Conservation (phyloP, 2,113 vertebrate species). For the Alces alces region DNA sequence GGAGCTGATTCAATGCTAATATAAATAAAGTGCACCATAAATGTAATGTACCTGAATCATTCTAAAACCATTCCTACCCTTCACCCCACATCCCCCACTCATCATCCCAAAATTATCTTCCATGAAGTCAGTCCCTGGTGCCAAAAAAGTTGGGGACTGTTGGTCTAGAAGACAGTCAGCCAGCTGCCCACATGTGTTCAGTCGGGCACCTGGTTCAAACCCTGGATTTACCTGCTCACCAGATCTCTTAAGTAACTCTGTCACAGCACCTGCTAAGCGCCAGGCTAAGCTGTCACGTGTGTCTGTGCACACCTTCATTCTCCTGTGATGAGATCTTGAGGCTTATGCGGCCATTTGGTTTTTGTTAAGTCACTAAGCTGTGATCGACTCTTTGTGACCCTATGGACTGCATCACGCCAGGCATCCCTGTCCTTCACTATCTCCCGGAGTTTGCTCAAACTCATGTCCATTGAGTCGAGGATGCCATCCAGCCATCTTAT, state of each 20-base stretch:
- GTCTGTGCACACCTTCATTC: background rate
- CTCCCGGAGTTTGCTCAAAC: background rate
- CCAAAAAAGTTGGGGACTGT: background rate
- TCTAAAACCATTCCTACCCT: background rate
- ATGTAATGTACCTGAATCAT: background rate
- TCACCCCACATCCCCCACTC: background rate
- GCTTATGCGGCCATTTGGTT: background rate
- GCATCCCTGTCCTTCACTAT: background rate
- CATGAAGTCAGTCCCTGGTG: background rate
- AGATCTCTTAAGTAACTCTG: background rate
- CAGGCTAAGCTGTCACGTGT: rapidly evolving
- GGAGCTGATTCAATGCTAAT: background rate
- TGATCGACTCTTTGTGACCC: background rate
- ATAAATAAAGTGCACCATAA: background rate
- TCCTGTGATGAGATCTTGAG: rapidly evolving
- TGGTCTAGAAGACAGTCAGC: background rate
- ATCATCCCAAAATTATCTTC: background rate
- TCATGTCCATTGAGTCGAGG: background rate
- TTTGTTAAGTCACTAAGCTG: background rate
- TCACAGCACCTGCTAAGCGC: too few relatives aligned
- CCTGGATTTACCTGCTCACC: background rate
- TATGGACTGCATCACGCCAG: background rate
- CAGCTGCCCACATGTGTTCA: background rate
- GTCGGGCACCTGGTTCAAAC: background rate
- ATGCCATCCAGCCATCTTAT: background rate